Conservation (phyloP, 1,140 invertebrate species). For the Drosophila chauvacae region DNA sequence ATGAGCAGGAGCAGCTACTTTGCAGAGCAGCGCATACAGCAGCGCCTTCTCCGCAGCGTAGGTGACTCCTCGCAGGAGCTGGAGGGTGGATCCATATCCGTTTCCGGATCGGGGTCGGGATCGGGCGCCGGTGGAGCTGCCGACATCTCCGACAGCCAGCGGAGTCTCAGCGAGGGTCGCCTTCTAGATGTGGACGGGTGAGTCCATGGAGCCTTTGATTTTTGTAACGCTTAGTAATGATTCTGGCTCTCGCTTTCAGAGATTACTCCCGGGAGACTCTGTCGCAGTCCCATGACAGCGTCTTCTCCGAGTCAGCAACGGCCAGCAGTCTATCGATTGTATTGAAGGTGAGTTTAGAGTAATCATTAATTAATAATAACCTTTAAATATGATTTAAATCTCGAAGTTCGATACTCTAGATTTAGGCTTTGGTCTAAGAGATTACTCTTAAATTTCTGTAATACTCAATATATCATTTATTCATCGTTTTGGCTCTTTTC, state of each 20-base stretch:
- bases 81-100: constrained; percentile 31
- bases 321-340: constrained; percentile 83
- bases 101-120: constrained; percentile 22
- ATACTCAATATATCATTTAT: no score
- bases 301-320: constrained; percentile 84
- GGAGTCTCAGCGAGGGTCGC: constrained; percentile 80
- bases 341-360: constrained; percentile 67
- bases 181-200: constrained; percentile 80
- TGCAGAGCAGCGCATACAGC: constrained; percentile 45
- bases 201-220: constrained; percentile 6
- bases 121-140: constrained; percentile 24
- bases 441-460: background rate
- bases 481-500: background rate
- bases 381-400: background rate
- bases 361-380: no score
- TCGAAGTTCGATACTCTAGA: background rate
- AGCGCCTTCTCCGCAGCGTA: constrained; percentile 69
- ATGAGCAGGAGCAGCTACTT: constrained; percentile 69
- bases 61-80: constrained; percentile 80
- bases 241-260: constrained; percentile 36
- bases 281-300: constrained; percentile 83
- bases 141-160: constrained; percentile 82
- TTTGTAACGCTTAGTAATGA: background rate
- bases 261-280: constrained; percentile 76
- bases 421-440: background rate